Conservation (phyloP, 1,140 invertebrate genomes). For the Pantala flavescens region DNA sequence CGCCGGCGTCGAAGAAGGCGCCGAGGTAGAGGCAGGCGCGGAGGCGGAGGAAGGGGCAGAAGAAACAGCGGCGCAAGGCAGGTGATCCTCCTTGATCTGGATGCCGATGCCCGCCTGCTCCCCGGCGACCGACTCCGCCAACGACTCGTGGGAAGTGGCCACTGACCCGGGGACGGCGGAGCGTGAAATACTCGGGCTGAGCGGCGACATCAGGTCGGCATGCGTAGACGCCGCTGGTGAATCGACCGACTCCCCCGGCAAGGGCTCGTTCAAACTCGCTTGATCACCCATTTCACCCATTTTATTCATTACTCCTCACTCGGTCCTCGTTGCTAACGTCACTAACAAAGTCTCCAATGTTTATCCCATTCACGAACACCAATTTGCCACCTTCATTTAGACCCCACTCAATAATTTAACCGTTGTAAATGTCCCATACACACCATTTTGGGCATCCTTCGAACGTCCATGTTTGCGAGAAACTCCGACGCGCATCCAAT, state of each 20-base stretch:
- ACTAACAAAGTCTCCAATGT: constrained; percentile 19
- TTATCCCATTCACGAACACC: constrained; percentile 20
- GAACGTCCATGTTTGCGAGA: constrained; percentile 25
- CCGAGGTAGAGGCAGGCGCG: neutral
- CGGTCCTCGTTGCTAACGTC: constrained; percentile 18
- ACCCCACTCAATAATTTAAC: constrained; percentile 22
- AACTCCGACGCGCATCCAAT: constrained; percentile 22
- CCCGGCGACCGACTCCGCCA: constrained; percentile 20
- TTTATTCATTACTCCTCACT: constrained; percentile 43
- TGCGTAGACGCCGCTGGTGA: constrained; percentile 40
- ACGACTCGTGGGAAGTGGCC: constrained; percentile 16
- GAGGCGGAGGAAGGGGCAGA: neutral
- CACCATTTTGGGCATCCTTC: constrained; percentile 22
- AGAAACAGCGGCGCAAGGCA: constrained; percentile 29
- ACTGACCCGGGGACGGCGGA: constrained; percentile 15
- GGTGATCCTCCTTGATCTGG: constrained; percentile 36
- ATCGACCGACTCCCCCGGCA: constrained; percentile 45
- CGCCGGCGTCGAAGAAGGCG: constrained; percentile 6
- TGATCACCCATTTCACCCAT: constrained; percentile 53
- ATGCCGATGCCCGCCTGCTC: constrained; percentile 26
- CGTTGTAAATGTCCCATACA: constrained; percentile 22
- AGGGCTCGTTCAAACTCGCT: constrained; percentile 46
- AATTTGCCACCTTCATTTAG: constrained; percentile 16
- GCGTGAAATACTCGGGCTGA: constrained; percentile 18
- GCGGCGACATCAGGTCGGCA: constrained; percentile 35